phyloP scores from a whole-genome alignment of 2,797 vertebrate species.

The Cossypha polioptera region DNA sequence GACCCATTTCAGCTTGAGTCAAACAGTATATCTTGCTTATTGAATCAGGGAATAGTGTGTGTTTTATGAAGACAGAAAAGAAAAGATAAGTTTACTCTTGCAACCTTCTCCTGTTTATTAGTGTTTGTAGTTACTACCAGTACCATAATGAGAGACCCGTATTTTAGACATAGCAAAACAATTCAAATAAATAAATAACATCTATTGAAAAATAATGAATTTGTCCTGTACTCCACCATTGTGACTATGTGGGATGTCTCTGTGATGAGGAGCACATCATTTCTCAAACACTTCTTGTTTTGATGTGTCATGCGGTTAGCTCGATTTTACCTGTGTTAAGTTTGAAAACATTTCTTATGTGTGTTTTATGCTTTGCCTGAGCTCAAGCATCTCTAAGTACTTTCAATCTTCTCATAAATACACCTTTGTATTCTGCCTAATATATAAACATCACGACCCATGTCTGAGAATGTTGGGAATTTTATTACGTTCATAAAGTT shows the following conservation, averaged over 20 bases:
- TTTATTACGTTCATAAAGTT: slow-evolving; percentile 82
- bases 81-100: background rate
- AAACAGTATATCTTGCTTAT: slow-evolving; percentile 42
- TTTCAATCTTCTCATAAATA: slow-evolving; percentile 73
- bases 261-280: background rate
- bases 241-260: background rate
- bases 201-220: background rate
- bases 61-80: slow-evolving; percentile 6
- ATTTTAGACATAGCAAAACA: background rate
- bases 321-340: background rate
- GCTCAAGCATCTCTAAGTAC: slow-evolving; percentile 53
- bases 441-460: slow-evolving; percentile 74
- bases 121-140: background rate
- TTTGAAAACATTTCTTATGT: background rate
- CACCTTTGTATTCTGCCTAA: slow-evolving; percentile 76
- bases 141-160: background rate
- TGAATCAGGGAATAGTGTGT: slow-evolving; percentile 6
- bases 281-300: background rate
- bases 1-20: background rate
- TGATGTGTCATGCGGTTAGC: background rate
- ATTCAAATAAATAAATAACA: background rate
- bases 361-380: background rate
- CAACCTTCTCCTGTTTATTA: slow-evolving; percentile 8
- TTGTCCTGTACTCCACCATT: background rate
- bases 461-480: slow-evolving; percentile 82